Evolutionary conservation across 2,888 invertebrate genomes (phyloP), one percentile per base, ranked within the genome.

Genomic region (Thalpophila matura): DNA sequence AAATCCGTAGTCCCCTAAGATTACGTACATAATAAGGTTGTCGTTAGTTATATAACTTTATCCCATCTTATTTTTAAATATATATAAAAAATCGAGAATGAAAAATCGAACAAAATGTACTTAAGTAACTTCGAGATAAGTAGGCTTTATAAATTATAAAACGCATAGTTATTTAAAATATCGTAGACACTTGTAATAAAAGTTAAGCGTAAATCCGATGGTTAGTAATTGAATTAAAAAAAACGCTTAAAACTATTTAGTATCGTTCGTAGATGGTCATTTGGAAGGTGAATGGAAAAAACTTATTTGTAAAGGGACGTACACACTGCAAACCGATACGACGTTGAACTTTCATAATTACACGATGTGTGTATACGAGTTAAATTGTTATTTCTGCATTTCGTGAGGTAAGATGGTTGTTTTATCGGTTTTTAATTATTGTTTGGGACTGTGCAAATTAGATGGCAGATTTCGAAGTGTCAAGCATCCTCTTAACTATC

Each of bases 91-190:
- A 89, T 90, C 90, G 89, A 91, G 88, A 88, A 85, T 67, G 85
- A 79, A 85, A 89, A 91, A 92, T 93, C 90, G 92, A 94, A 93
- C 92, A 94, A 93, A 92, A 93, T 93, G 95, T 95, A 95, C 95
- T 94, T 95, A 95, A 94, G 92, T 92, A 92, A 93, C 86, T 86
- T 93, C 87, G 91, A 88, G 90, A 86, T 94, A 93, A 92, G 93
- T 94, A 94, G 92, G 94, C 94, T 95, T 95, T 93, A 94, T 93
- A 94, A 94, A 94, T 94, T 92, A 91, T 92, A 92, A 86, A 86
- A 93, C 89, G 92, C 94, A 88, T 95, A 94, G 93, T 87, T 89
- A 86, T 85, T 78, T 86, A 88, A 85, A 84, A 87, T 92, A 92
- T 91, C 84, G 91, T 93, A 93, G 92, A 88, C 82, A 89, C 86